Conservation (phyloP, 2,797 vertebrate species). For the Hephaestus fuliginosus region DNA sequence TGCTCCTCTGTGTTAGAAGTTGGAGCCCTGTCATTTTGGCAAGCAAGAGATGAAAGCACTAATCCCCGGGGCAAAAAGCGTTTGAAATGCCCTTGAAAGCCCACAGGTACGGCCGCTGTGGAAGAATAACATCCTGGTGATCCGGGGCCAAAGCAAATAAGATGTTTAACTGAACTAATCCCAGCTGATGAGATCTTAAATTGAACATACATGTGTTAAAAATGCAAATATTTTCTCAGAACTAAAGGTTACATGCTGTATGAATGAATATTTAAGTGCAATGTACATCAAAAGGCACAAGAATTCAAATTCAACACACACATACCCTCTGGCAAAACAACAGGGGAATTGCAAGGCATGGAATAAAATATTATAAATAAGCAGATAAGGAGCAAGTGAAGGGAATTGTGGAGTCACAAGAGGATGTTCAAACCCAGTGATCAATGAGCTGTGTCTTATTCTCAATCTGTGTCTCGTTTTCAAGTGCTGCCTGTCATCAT, state of each 20-base stretch:
- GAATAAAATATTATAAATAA: slow-evolving; percentile 12
- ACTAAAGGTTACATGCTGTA: neutral
- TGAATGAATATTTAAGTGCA: slow-evolving; percentile 27
- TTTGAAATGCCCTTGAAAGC: slow-evolving; percentile 54
- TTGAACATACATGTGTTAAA: neutral
- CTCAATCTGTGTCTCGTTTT: slow-evolving; percentile 24
- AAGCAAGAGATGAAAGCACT: slow-evolving; percentile 57
- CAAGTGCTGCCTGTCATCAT: slow-evolving; percentile 24
- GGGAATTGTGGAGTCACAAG: neutral
- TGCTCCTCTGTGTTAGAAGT: slow-evolving; percentile 13
- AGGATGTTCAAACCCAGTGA: neutral
- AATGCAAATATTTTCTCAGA: neutral
- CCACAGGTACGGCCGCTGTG: neutral
- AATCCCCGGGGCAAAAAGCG: slow-evolving; percentile 24
- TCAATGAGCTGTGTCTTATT: neutral
- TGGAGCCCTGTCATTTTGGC: slow-evolving; percentile 56
- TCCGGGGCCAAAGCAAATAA: slow-evolving; percentile 9
- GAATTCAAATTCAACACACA: slow-evolving; percentile 35
- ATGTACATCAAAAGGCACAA: slow-evolving; percentile 22
- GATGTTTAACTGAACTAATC: slow-evolving; percentile 4
- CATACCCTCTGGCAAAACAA: neutral
- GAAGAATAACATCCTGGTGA: slow-evolving; percentile 3
- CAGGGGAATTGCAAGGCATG: slow-evolving; percentile 1
- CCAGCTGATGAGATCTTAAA: slow-evolving; percentile 8
- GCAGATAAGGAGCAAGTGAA: neutral